Base-by-base conservation (phyloP, 2,113 vertebrate genomes). In the Hippocampus abdominalis region DNA sequence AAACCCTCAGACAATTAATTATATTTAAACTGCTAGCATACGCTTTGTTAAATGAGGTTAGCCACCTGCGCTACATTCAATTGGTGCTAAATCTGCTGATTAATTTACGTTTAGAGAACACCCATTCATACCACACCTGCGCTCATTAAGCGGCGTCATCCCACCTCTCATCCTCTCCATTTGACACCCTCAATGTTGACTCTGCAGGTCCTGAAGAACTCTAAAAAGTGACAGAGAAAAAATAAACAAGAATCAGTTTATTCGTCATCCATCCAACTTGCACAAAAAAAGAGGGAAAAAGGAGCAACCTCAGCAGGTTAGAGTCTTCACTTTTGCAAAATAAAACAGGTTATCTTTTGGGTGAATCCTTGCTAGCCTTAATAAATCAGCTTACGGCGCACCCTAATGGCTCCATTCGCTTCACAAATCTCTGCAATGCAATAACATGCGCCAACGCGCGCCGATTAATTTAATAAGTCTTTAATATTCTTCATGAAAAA, bases 381-480 rank as follows among this genome's bases (percentile, higher is more conserved):
- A 92, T 93, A 92, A 93, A 93, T 93, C 91, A 87, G 90, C 90
- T 93, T 92, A 91, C 77, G 86, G 75, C 83, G 64, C 87, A 75
- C 89, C 81, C 88, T 91, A 89, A 92, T 85, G 81, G 91, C 91
- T 92, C 88, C 86, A 88, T 89, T 91, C 90, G 77, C 78, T 77
- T 81, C 66, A 84, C 91, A 93, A 91, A 93, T 90, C 92, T 92
- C 90, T 91, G 90, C 88, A 82, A 82, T 86, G 90, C 89, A 93
- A 93, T 92, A 93, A 92, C 92, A 93, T 86, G 92, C 91, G 69
- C 89, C 90, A 90, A 88, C 82, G 84, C 91, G 89, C 91, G 91
- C 84, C 91, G 89, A 91, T 92, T 92, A 91, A 92, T 93, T 93
- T 91, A 93, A 92, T 92, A 93, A 92, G 90, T 92, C 86, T 90